phyloP scores from a whole-genome alignment of 2,113 vertebrate genomes.

The Cynopterus brachyotis region DNA sequence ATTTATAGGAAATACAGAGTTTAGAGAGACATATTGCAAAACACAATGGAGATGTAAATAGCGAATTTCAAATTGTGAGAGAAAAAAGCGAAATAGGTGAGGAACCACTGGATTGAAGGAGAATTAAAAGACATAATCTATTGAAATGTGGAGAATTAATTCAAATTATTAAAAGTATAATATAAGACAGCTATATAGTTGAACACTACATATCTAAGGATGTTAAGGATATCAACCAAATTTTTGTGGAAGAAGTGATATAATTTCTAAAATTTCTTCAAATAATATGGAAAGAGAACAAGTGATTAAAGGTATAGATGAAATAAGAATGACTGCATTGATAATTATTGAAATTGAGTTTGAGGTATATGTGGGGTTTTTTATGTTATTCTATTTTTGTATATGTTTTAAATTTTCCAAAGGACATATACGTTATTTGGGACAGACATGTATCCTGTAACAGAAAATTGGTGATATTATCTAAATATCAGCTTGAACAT shows the following conservation, averaged over 20 bases:
- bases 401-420: not conserved
- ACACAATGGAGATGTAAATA: not conserved
- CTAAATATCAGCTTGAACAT: not conserved
- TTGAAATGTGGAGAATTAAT: not conserved
- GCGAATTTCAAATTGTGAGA: not conserved
- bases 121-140: not conserved
- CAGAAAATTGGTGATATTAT: slow-evolving; percentile 14
- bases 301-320: not conserved
- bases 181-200: not conserved
- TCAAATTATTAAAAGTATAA: not conserved
- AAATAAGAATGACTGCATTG: not conserved
- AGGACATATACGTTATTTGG: not conserved
- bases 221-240: not conserved
- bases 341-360: not conserved
- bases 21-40: not conserved
- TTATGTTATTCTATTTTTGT: not conserved
- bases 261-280: not conserved
- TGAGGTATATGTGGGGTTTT: not conserved
- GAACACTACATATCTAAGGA: not conserved
- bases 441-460: not conserved
- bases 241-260: not conserved
- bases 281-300: not conserved
- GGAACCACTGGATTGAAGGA: not conserved
- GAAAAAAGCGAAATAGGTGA: not conserved
- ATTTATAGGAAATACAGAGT: not conserved